phyloP scores from a whole-genome alignment of 2,113 vertebrate species.

The Mystacornis crossleyi region DNA sequence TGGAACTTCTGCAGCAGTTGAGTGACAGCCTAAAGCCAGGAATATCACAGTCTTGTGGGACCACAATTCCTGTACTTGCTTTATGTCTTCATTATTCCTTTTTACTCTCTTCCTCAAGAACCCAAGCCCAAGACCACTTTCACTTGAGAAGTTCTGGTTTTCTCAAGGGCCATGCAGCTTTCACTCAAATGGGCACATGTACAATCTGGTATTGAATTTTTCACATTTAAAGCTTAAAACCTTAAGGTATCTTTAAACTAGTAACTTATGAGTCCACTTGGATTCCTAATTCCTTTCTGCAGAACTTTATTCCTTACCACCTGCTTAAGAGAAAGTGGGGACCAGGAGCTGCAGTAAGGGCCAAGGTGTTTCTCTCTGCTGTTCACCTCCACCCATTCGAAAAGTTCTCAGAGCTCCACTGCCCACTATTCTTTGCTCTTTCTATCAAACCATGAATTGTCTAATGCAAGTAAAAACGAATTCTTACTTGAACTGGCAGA shows the following conservation, averaged over 20 bases:
- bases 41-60: not conserved
- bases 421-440: not conserved
- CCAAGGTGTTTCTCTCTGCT: not conserved
- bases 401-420: not conserved
- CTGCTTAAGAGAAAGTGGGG: not conserved
- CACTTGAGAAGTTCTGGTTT: not conserved
- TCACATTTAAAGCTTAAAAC: not conserved
- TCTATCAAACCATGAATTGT: not conserved
- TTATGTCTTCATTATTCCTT: not conserved
- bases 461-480: not conserved
- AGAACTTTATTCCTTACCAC: not conserved
- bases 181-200: not conserved
- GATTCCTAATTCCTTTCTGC: not conserved
- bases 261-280: not conserved
- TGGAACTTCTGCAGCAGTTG: not conserved
- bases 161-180: not conserved
- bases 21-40: not conserved
- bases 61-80: not conserved
- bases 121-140: not conserved
- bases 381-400: not conserved
- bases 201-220: not conserved
- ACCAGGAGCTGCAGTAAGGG: not conserved
- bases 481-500: conserved; percentile 99
- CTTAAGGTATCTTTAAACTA: not conserved
- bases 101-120: not conserved